Conservation (phyloP, 2,888 invertebrate species). For the Pecten maximus region DNA sequence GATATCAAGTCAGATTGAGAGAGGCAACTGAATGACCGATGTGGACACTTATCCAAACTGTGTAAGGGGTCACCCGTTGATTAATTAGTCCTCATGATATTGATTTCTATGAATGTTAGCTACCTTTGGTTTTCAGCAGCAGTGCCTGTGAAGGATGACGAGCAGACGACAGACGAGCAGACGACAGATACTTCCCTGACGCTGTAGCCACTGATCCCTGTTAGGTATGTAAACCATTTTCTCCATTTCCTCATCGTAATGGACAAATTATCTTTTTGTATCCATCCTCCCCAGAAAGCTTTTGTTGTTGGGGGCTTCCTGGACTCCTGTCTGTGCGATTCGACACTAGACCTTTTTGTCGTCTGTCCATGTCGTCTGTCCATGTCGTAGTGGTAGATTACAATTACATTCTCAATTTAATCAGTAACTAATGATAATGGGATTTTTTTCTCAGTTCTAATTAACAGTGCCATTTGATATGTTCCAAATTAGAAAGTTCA, state of each 20-base stretch:
- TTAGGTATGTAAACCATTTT: constrained; percentile 20
- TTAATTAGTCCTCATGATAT: not conserved
- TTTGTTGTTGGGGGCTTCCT: not conserved
- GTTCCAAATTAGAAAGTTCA: not conserved
- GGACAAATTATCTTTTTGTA: constrained; percentile 31
- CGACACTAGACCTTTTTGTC: not conserved
- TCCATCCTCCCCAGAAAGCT: not conserved
- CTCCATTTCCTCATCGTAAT: constrained; percentile 17
- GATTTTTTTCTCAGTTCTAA: constrained; percentile 23
- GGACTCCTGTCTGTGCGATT: not conserved
- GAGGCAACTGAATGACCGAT: not conserved
- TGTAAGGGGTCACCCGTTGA: not conserved
- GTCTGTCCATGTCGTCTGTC: not conserved
- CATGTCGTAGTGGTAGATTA: constrained; percentile 10
- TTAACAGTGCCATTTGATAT: constrained; percentile 33
- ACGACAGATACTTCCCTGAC: not conserved
- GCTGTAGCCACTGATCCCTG: not conserved
- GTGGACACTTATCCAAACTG: constrained; percentile 6
- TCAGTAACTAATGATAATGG: constrained; percentile 4
- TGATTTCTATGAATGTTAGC: not conserved
- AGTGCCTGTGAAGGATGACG: not conserved
- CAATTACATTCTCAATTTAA: constrained; percentile 21
- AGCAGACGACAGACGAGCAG: not conserved
- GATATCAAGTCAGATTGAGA: not conserved
- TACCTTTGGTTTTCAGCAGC: constrained; percentile 16